Percentiles rank a stretch among this genome's conserved stretches.
phyloP scores from a whole-genome alignment of 2,797 vertebrate genomes.

The Allochrocebus solatus region DNA sequence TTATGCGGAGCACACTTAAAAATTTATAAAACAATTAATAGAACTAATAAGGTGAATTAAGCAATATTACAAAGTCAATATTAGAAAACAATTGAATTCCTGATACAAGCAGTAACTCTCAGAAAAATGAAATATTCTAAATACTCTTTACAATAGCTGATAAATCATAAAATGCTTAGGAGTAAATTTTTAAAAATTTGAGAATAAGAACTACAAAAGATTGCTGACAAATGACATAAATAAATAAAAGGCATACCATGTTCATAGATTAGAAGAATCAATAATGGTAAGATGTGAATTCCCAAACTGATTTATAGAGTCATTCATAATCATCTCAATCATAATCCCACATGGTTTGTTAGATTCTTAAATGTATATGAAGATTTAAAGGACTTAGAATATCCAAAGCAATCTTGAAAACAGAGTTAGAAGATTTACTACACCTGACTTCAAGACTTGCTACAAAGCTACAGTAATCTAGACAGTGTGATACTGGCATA shows the following conservation, averaged over 20 bases:
- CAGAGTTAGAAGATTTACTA: neutral
- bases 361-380: neutral
- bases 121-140: neutral
- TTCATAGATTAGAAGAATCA: neutral
- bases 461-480: neutral
- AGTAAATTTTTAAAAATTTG: neutral
- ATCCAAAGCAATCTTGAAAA: neutral
- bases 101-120: neutral
- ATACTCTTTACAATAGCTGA: neutral
- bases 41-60: neutral
- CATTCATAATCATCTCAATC: neutral
- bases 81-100: neutral
- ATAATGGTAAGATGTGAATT: neutral
- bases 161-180: neutral
- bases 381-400: neutral
- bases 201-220: neutral
- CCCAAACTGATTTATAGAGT: neutral
- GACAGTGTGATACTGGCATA: neutral
- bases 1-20: neutral
- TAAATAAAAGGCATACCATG: neutral
- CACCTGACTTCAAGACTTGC: neutral
- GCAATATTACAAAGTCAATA: neutral
- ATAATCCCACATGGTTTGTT: neutral
- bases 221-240: neutral
- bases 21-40: neutral